Base-by-base conservation (phyloP, 2,113 vertebrate species). In the Corythoichthys haematopterus region DNA sequence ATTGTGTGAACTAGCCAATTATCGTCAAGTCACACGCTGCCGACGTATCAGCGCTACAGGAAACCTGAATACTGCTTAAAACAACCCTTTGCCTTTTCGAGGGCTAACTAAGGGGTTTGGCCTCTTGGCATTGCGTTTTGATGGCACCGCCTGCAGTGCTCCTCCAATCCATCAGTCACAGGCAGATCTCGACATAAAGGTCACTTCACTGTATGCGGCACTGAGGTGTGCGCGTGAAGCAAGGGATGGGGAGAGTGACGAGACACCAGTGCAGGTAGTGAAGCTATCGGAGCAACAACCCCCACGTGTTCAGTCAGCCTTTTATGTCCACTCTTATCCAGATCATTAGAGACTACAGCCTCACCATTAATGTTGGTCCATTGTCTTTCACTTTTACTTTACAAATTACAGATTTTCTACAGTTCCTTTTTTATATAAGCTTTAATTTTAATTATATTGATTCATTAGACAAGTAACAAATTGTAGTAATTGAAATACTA, bases 1-100 rank as follows among this genome's bases (percentile, higher is more conserved):
- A 79, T 79, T 76, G 81, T 82, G 78, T 84, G 77, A 86, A 82
- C 75, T 72, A 70, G 80, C 82, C 66, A 77, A 82, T 85, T 86
- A 80, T 74, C 77, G 84, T 76, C 46, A 3, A 79, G 79, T 70
- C 74, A 69, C 73, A 68, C 67, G 28, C 52, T 20, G 76, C 80
- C 78, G 71, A 80, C 70, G 74, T 65, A 57, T 77, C 48, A 60
- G 78, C 3, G 9, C 68, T 13, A 3, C 52, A 55, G 36, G 48
- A 79, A 55, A 70, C 70, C 64, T 69, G 56, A 75, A 67, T 35
- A 48, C 53, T 51, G 66, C 72, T 64, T 72, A 64, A 70, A 9
- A 28, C 67, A 47, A 36, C 3, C 60, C 15, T 38, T 61, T 65
- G 51, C n/a, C 53, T 75, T 68, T 66, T 28, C 10, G n/a, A 48